phyloP scores from a whole-genome alignment of 2,888 invertebrate genomes.

The Pomacea canaliculata region DNA sequence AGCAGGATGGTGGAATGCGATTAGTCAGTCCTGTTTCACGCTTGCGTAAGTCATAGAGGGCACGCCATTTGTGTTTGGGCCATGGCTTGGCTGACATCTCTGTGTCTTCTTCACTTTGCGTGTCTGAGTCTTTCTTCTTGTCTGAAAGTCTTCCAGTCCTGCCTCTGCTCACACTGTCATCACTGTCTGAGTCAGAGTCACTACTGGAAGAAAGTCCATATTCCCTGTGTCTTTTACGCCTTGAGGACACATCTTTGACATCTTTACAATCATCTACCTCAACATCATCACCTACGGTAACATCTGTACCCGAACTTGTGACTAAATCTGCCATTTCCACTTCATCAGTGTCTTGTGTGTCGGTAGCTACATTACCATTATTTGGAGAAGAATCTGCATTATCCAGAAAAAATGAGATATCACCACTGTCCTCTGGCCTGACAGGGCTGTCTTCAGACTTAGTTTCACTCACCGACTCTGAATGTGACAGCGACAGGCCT shows the following conservation, averaged over 20 bases:
- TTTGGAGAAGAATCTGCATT: slow-evolving; percentile 25
- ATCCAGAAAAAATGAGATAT: slow-evolving; percentile 23
- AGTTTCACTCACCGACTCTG: slow-evolving; percentile 35
- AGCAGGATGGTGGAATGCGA: slow-evolving; percentile 72
- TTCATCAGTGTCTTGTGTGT: slow-evolving; percentile 9
- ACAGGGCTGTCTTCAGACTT: slow-evolving; percentile 30
- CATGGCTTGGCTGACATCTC: slow-evolving; percentile 20
- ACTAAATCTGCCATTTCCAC: slow-evolving; percentile 15
- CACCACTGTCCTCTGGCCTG: slow-evolving; percentile 23
- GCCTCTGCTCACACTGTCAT: slow-evolving; percentile 1
- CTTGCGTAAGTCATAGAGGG: slow-evolving; percentile 75
- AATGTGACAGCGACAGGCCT: slow-evolving; percentile 38
- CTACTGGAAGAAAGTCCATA: slow-evolving; percentile 10
- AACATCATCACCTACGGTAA: slow-evolving; percentile 30
- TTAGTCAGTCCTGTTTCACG: slow-evolving; percentile 73
- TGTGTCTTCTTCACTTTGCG: slow-evolving; percentile 27
- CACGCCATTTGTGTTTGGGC: slow-evolving; percentile 76
- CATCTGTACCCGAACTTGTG: slow-evolving; percentile 16
- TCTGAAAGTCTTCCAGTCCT: slow-evolving; percentile 2
- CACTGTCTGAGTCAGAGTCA: slow-evolving; percentile 31
- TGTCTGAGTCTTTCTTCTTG: slow-evolving; percentile 4
- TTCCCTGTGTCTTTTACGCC: slow-evolving; percentile 13
- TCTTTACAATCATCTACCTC: slow-evolving; percentile 29
- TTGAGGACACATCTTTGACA: slow-evolving; percentile 14
- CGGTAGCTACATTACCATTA: slow-evolving; percentile 19